Evolutionary conservation across 1,140 invertebrate genomes (phyloP).

Genomic region (Rhagoletis zephyria): DNA sequence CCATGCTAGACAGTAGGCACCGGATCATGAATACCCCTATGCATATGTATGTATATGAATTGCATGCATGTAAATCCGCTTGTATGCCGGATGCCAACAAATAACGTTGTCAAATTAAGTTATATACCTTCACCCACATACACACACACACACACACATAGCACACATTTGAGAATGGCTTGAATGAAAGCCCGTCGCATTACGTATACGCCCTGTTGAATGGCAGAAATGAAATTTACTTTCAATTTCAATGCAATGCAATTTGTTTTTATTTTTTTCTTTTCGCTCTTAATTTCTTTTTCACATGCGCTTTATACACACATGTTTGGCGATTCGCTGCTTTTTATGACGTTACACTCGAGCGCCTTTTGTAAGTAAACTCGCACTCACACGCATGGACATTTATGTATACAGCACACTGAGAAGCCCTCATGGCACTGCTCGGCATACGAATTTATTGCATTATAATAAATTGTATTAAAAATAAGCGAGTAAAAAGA

Average conservation of each 20-base stretch:
- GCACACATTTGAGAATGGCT: background rate
- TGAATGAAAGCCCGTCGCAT: slow-evolving; percentile 1
- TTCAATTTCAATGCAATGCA: slow-evolving; percentile 47
- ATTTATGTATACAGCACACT: background rate
- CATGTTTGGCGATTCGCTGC: background rate
- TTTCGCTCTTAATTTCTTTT: background rate
- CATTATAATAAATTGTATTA: slow-evolving; percentile 52
- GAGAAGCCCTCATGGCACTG: background rate
- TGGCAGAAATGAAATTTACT: slow-evolving; percentile 33
- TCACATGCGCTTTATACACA: background rate
- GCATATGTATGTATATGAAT: background rate
- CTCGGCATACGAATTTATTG: slow-evolving; percentile 36
- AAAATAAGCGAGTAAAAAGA: background rate
- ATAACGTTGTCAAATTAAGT: slow-evolving; percentile 32
- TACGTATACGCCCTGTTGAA: slow-evolving; percentile 48
- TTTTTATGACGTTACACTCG: slow-evolving; percentile 39
- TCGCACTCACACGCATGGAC: background rate
- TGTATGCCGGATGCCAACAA: background rate
- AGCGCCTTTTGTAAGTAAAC: background rate
- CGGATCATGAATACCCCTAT: background rate
- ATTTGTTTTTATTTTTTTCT: background rate
- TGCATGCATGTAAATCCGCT: background rate
- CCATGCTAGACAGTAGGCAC: no score
- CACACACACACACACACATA: background rate
- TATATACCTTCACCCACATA: background rate